These are phyloP conservation scores for Gnatocerus cornutus DNA, from an alignment of 2,888 invertebrate genomes.

Conservation along the genomic window DNA sequence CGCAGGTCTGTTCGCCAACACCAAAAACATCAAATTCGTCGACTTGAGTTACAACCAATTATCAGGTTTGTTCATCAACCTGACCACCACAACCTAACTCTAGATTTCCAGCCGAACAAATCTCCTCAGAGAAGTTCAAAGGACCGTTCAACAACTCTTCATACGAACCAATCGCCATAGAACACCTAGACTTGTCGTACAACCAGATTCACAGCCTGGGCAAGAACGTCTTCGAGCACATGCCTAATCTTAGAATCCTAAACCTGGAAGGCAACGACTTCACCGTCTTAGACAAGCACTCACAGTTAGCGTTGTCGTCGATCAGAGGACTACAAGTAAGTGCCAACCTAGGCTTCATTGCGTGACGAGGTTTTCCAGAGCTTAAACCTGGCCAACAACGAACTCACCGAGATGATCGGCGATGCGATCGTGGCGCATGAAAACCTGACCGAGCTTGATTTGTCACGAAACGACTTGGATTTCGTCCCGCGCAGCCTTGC, in stretches of 20 bases:
- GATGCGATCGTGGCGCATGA: slow-evolving; percentile 73
- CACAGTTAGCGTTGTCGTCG: slow-evolving; percentile 75
- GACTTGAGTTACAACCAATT: slow-evolving; percentile 75
- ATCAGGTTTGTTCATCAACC: background rate
- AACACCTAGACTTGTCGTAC: slow-evolving; percentile 77
- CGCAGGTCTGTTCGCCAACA: slow-evolving; percentile 73
- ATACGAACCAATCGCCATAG: slow-evolving; percentile 76
- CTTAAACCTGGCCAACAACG: slow-evolving; percentile 71
- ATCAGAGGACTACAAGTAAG: slow-evolving; percentile 75
- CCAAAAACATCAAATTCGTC: slow-evolving; percentile 72
- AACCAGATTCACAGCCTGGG: slow-evolving; percentile 78
- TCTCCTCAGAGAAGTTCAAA: slow-evolving; percentile 79
- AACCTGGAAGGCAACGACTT: slow-evolving; percentile 78
- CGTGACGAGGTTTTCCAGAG: slow-evolving; percentile 54
- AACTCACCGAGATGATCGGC: slow-evolving; percentile 74
- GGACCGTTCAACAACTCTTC: slow-evolving; percentile 75
- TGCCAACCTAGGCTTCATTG: slow-evolving; percentile 6
- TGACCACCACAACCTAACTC: slow-evolving; percentile 15
- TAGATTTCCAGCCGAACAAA: slow-evolving; percentile 73
- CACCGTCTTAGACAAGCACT: slow-evolving; percentile 76
- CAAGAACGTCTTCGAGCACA: slow-evolving; percentile 77
- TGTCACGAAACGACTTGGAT: slow-evolving; percentile 76
- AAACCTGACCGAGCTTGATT: slow-evolving; percentile 74
- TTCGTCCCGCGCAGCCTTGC: slow-evolving; percentile 76
- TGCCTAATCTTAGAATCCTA: slow-evolving; percentile 76